Evolutionary conservation across 2,113 vertebrate species (phyloP).

Genomic region (Siphamia tubifer): DNA sequence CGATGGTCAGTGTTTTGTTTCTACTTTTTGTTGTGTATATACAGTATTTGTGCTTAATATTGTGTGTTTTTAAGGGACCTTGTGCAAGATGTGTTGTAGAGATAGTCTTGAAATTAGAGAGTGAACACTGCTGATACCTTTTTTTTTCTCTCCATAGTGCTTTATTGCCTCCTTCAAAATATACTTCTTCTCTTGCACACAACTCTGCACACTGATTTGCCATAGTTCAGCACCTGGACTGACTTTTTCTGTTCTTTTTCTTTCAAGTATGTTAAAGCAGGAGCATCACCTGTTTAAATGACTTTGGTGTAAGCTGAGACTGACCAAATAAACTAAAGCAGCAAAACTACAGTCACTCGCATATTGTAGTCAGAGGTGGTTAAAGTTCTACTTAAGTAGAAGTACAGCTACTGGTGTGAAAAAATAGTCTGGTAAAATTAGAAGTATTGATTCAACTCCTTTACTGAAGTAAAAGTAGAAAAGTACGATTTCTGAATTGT

Average conservation of each 20-base stretch:
- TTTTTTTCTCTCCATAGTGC: conserved; percentile 39
- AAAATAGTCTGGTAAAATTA: too few relatives aligned
- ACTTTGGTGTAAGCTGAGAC: background rate
- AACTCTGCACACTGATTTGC: conserved; percentile 21
- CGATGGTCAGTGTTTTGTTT: conserved; percentile 60
- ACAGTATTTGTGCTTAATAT: conserved; percentile 71
- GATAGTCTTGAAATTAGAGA: conserved; percentile 72
- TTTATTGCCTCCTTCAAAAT: conserved; percentile 56
- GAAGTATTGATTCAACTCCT: too few relatives aligned
- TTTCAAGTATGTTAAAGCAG: conserved; percentile 56
- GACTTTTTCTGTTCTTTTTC: conserved; percentile 40
- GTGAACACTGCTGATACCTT: conserved; percentile 72
- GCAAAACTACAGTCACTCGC: too few relatives aligned
- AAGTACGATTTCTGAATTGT: too few relatives aligned
- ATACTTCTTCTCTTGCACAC: conserved; percentile 46
- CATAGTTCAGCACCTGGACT: conserved; percentile 22
- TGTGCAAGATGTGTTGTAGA: conserved; percentile 78
- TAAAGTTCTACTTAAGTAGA: too few relatives aligned
- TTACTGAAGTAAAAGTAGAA: too few relatives aligned
- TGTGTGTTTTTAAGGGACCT: conserved; percentile 77
- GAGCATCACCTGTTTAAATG: background rate
- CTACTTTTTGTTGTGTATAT: conserved; percentile 65
- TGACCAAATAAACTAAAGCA: background rate
- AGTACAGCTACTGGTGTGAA: too few relatives aligned
- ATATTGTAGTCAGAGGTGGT: too few relatives aligned